These are phyloP conservation scores for Echinarachnius parma DNA, from an alignment of 53 echinoderm and acorn worm species.

Conservation along the genomic window DNA sequence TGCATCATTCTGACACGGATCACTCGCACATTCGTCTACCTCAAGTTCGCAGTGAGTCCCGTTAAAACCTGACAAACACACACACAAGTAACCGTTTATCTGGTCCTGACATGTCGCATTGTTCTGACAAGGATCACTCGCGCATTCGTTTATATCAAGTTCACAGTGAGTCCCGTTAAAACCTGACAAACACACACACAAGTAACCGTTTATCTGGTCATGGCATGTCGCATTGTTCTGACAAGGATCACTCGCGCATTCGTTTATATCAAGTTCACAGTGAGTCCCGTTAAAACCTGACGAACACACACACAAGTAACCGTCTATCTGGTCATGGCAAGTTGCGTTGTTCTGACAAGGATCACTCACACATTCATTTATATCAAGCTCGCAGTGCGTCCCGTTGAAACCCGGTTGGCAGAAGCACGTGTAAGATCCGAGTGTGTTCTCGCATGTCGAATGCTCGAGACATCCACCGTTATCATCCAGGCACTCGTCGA, in stretches of 20 bases:
- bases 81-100: slow-evolving; percentile 28
- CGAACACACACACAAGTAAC: neutral
- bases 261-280: slow-evolving; percentile 59
- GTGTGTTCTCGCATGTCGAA: no score
- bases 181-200: slow-evolving; percentile 15
- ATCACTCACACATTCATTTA: slow-evolving; percentile 56
- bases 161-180: slow-evolving; percentile 21
- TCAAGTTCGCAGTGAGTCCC: slow-evolving; percentile 46
- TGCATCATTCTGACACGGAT: slow-evolving; percentile 34
- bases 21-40: slow-evolving; percentile 52
- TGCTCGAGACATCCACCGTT: no score
- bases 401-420: slow-evolving; percentile 63
- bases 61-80: slow-evolving; percentile 33
- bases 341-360: slow-evolving; percentile 66
- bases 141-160: slow-evolving; percentile 10
- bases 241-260: slow-evolving; percentile 70
- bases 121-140: slow-evolving; percentile 44
- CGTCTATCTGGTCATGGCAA: slow-evolving; percentile 1
- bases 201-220: slow-evolving; percentile 19
- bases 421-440: no score
- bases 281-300: slow-evolving; percentile 1
- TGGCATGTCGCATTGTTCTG: slow-evolving; percentile 7
- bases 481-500: no score
- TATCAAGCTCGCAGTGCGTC: slow-evolving; percentile 45
- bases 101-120: slow-evolving; percentile 38